These are phyloP conservation scores for Myopa testacea DNA, from an alignment of 2,888 invertebrate species.

Conservation along the genomic window DNA sequence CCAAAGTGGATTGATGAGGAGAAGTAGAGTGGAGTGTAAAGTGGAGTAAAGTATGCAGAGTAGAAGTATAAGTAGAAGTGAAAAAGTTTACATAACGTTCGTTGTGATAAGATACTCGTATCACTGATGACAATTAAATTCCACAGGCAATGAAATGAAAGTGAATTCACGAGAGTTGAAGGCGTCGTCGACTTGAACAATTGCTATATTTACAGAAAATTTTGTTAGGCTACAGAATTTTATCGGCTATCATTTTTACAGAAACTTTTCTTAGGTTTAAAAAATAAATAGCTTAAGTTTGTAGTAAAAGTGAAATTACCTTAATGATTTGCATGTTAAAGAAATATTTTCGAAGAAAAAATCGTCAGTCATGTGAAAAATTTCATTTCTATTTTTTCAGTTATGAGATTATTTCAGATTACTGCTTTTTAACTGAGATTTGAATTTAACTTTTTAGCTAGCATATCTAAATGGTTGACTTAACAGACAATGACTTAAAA, in stretches of 20 bases:
- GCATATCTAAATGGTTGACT: neutral
- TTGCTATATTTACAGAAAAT: neutral
- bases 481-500: constrained; percentile 1
- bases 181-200: neutral
- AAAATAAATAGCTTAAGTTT: neutral
- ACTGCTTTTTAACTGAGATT: neutral
- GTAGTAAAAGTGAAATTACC: constrained; percentile 17
- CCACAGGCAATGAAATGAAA: constrained; percentile 34
- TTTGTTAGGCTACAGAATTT: neutral
- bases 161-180: constrained; percentile 23
- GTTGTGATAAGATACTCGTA: neutral
- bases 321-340: constrained; percentile 26
- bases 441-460: neutral
- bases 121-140: constrained; percentile 28
- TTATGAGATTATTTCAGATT: neutral
- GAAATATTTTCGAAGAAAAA: neutral
- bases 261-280: too few species aligned
- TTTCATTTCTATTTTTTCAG: constrained; percentile 2
- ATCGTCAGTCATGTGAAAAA: constrained; percentile 17
- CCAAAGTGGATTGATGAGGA: constrained; percentile 9
- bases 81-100: constrained; percentile 28
- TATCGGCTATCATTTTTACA: neutral
- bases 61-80: constrained; percentile 20
- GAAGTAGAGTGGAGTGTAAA: constrained; percentile 13
- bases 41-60: constrained; percentile 9